Evolutionary conservation across 2,113 vertebrate genomes (phyloP), one percentile per base, ranked within the genome.

Genomic region (Xiphias gladius): DNA sequence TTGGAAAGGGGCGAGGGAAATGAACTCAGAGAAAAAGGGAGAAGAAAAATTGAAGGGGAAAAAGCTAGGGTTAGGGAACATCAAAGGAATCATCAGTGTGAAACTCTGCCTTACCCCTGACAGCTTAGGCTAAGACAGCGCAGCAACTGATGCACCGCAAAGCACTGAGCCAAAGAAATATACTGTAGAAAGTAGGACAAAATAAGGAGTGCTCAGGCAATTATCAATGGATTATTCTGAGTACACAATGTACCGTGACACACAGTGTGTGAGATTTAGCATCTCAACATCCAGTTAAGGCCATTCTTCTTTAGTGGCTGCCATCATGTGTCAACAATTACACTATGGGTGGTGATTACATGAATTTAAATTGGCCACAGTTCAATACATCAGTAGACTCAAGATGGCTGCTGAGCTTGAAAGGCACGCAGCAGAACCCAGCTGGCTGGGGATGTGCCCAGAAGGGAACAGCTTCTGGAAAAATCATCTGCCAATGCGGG

Each of bases 71-170:
- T 46, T 65, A 67, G 64, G 65, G 39, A 84, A 91, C 90, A 92
- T 92, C 83, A 91, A 92, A 91, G 69, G 66, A 77, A 80, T 82
- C 68, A 86, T 92, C 90, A 84, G 84, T 85, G 86, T 81, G 88
- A 87, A 90, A 91, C 81, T 76, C 88, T 86, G 90, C 78, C 84
- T 81, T 75, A 82, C 90, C 87, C 78, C 77, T 88, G 91, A 93
- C 90, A 93, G 90, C 89, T 93, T 90, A 80, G 82, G 78, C 88
- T 87, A 59, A 88, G 91, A 86, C 89, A 87, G 87, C 43, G 32
- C 69, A 66, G 86, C 65, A 80, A 88, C 83, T 77, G 81, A 92
- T 88, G 88, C 82, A 72, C 73, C 79, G 79, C 70, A 46, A 79
- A 83, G 72, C 72, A 79, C 76, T 73, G 71, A 91, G 86, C 84